Percentiles rank a stretch among this genome's conserved stretches.
These are phyloP conservation scores for Dascillus cervinus DNA, from an alignment of 2,888 invertebrate species.

Conservation along the genomic window DNA sequence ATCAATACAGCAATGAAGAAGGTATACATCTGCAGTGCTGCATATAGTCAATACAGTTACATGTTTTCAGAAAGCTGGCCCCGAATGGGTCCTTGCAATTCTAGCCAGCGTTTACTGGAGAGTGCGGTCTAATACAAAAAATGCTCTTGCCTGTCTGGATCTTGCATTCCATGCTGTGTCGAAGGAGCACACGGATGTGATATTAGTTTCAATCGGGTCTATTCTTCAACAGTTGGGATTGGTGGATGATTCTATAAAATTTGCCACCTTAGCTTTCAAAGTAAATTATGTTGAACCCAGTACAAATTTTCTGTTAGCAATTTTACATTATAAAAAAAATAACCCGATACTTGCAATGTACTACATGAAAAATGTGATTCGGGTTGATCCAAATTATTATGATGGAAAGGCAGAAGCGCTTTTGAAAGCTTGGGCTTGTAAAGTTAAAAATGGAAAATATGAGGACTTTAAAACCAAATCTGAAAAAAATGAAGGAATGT, in stretches of 20 bases:
- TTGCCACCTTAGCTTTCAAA: conserved; percentile 54
- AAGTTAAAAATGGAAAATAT: conserved; percentile 34
- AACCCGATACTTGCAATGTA: conserved; percentile 53
- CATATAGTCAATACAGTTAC: conserved; percentile 10
- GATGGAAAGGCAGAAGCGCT: conserved; percentile 46
- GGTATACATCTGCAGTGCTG: conserved; percentile 35
- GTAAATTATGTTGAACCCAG: conserved; percentile 61
- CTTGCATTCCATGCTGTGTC: conserved; percentile 53
- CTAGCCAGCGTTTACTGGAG: conserved; percentile 75
- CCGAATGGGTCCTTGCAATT: conserved; percentile 65
- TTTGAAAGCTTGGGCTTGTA: conserved; percentile 50
- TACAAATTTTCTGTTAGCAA: conserved; percentile 60
- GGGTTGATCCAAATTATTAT: conserved; percentile 47
- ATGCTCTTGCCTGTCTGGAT: conserved; percentile 63
- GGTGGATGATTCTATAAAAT: conserved; percentile 54
- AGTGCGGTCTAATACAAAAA: conserved; percentile 57
- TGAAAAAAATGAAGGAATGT: conserved; percentile 27
- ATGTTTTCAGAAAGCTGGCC: conserved; percentile 55
- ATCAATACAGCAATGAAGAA: conserved; percentile 63
- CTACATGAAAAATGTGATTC: conserved; percentile 53
- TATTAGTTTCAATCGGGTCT: conserved; percentile 62
- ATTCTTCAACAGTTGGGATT: conserved; percentile 58
- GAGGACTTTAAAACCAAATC: conserved; percentile 21
- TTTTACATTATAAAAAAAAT: conserved; percentile 58
- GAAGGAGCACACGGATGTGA: conserved; percentile 54